Conservation (phyloP, 2,797 vertebrate species). For the Setipinna tenuifilis region DNA sequence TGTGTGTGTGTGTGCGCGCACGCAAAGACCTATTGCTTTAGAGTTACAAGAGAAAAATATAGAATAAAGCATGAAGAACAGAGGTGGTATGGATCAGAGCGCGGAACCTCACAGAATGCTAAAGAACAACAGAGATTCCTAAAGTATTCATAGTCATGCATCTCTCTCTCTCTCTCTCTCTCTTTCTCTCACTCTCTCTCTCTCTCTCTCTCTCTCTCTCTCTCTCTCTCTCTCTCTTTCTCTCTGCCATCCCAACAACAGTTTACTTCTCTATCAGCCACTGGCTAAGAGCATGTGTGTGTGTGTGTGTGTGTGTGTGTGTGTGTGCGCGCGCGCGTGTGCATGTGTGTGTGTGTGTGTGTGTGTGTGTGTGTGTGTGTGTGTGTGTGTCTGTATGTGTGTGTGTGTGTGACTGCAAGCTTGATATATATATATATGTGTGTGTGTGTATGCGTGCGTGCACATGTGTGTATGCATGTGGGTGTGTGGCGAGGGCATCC, state of each 20-base stretch:
- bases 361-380: slow-evolving; percentile 51
- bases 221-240: slow-evolving; percentile 44
- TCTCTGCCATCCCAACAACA: slow-evolving; percentile 75
- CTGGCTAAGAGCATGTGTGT: slow-evolving; percentile 63
- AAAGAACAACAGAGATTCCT: slow-evolving; percentile 31
- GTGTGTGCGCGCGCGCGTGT: neutral
- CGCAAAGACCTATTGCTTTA: neutral
- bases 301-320: slow-evolving; percentile 5
- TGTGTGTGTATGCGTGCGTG: slow-evolving; percentile 46
- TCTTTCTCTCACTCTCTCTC: slow-evolving; percentile 8
- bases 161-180: neutral
- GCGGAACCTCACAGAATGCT: neutral
- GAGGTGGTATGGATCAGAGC: neutral
- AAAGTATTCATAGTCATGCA: slow-evolving; percentile 77
- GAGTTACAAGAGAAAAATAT: neutral
- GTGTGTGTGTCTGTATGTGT: neutral
- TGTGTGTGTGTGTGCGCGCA: neutral
- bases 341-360: neutral
- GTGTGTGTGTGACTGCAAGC: neutral
- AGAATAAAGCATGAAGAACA: neutral
- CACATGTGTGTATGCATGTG: slow-evolving; percentile 33
- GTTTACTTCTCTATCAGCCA: slow-evolving; percentile 83
- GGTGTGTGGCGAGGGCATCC: slow-evolving; percentile 69
- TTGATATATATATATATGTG: neutral
- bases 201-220: slow-evolving; percentile 9